Evolutionary conservation across 2,888 invertebrate species (phyloP), one percentile per base, ranked within the genome.

Genomic region (Drosophila algonquin): DNA sequence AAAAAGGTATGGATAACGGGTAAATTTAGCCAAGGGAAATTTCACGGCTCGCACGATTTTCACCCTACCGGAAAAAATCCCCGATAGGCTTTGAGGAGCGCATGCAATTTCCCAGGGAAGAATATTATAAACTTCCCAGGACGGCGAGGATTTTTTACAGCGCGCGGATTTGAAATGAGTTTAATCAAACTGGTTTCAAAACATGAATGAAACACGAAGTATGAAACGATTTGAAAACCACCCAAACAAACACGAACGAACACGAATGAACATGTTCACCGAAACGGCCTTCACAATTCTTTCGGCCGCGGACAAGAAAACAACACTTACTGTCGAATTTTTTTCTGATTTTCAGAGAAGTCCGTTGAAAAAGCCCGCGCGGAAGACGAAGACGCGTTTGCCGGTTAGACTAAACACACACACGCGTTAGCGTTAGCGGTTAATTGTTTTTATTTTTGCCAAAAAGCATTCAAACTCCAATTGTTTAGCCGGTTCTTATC

Each of bases 401-500:
- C 40, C 40, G 40, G 40, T 40, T 40, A 2, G n/a, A 30, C 32
- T 18, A 18, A 1, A 10, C 9, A 10, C 32, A 10, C 32, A 40
- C 14, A 14, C 40, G 21, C 21, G 21, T 21, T 21, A 3, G 21
- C 21, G 7, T 7, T n/a, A 40, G n/a, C 40, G 40, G 40, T n/a
- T n/a, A 40, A 1, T 12, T 40, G 7, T 40, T 65, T 68, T 65
- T 68, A 51, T 69, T 58, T 68, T 52, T 27, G 70, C 57, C 69
- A 51, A 58, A 58, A 63, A 53, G 52, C 35, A 63, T 52, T 16
- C 10, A 4, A 18, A 64, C 50, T 50, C 24, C 67, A 57, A 30
- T 64, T 68, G 67, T 68, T 68, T 68, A 69, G 69, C 50, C 72
- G 46, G 27, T 16, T 54, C 35, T 24, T 46, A 24, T 60, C 27